These are phyloP conservation scores for Leptopterna dolabrata DNA, from an alignment of 2,888 invertebrate genomes.

Conservation along the genomic window DNA sequence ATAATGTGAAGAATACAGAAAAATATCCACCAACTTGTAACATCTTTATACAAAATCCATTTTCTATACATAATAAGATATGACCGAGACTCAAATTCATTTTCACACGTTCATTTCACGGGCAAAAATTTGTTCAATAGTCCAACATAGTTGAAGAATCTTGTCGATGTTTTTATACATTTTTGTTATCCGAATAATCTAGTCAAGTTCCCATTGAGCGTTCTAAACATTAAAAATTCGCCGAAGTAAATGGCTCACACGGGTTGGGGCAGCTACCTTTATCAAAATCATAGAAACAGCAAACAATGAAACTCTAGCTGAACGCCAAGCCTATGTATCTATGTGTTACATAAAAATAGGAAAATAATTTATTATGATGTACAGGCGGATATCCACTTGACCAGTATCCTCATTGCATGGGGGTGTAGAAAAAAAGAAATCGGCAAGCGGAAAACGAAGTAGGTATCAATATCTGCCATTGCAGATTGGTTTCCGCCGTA, in stretches of 20 bases:
- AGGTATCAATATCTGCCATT: not conserved
- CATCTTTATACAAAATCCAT: conserved; percentile 58
- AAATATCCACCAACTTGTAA: conserved; percentile 57
- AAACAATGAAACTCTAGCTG: too few relatives aligned
- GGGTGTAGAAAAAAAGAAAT: not conserved
- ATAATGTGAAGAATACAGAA: conserved; percentile 59
- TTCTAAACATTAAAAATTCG: not conserved
- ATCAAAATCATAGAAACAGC: too few relatives aligned
- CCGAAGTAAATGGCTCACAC: not conserved
- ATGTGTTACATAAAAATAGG: too few relatives aligned
- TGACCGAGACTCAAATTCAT: conserved; percentile 28
- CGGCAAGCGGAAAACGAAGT: not conserved
- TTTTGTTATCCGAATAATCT: not conserved
- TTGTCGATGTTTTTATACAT: conserved; percentile 6
- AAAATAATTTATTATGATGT: too few relatives aligned
- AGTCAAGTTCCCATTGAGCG: conserved; percentile 1
- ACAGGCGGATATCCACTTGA: too few relatives aligned
- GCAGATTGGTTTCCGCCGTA: not conserved
- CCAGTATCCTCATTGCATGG: not conserved
- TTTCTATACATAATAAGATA: conserved; percentile 24
- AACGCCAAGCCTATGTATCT: too few relatives aligned
- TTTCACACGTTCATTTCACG: not conserved
- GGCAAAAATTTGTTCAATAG: not conserved
- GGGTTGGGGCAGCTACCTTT: too few relatives aligned
- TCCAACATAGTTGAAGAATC: conserved; percentile 5